phyloP scores from a whole-genome alignment of 2,113 vertebrate genomes.

The Pituophis catenifer region DNA sequence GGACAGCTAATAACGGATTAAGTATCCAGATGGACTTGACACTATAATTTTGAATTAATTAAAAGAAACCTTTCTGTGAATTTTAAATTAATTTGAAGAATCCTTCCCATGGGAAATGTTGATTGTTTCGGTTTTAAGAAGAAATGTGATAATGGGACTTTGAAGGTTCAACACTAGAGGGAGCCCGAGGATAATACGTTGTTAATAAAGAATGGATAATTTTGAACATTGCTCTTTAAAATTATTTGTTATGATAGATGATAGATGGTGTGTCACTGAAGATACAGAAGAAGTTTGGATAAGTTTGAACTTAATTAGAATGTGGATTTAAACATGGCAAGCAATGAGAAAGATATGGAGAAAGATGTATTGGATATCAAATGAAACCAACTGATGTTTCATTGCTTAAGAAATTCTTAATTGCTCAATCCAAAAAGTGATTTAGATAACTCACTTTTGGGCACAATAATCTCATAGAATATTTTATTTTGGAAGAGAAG shows the following conservation, averaged over 20 bases:
- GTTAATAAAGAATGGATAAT: background rate
- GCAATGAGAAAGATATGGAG: background rate
- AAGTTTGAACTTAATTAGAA: background rate
- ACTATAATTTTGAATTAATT: background rate
- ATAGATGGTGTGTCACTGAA: background rate
- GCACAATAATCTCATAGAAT: background rate
- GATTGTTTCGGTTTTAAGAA: background rate
- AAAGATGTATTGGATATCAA: background rate
- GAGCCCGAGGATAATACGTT: background rate
- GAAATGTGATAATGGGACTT: background rate
- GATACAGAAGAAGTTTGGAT: background rate
- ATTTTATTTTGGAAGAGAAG: background rate
- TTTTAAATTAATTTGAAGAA: background rate
- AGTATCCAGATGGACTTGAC: background rate
- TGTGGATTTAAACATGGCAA: background rate
- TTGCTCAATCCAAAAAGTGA: background rate
- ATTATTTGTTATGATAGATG: background rate
- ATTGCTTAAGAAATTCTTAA: background rate
- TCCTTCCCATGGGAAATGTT: background rate
- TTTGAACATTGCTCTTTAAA: background rate
- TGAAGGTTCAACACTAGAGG: background rate
- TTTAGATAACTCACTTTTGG: background rate
- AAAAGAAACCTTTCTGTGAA: background rate
- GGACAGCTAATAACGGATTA: background rate
- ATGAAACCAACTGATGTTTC: background rate